Conservation (phyloP, 1,140 invertebrate genomes). For the Drosophila bocqueti region DNA sequence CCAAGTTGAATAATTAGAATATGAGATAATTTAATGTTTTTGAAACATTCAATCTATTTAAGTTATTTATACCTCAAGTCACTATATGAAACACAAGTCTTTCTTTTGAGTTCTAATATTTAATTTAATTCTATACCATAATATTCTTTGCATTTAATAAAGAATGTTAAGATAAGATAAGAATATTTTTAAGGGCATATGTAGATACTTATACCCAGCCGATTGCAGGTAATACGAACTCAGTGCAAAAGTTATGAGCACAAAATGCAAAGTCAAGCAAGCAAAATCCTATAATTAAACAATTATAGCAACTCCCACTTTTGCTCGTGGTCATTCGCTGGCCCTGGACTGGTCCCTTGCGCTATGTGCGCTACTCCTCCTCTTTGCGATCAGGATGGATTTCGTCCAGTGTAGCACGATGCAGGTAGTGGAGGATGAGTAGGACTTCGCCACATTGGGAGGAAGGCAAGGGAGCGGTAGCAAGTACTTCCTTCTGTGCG, state of each 20-base stretch:
- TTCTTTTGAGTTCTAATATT: neutral
- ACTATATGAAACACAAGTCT: no score
- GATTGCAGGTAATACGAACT: constrained; percentile 64
- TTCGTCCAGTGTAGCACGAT: constrained; percentile 51
- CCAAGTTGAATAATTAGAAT: no score
- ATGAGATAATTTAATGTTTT: neutral
- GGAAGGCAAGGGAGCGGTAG: constrained; percentile 43
- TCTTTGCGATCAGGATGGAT: constrained; percentile 78
- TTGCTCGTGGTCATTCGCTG: constrained; percentile 75
- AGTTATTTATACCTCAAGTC: neutral
- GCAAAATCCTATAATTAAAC: constrained; percentile 85
- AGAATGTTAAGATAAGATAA: no score
- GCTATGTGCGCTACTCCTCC: constrained; percentile 85
- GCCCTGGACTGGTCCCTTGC: constrained; percentile 69
- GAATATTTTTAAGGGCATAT: constrained; percentile 13
- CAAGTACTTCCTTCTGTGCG: constrained; percentile 67
- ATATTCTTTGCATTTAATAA: no score
- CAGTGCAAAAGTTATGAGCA: constrained; percentile 79
- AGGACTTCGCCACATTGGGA: neutral
- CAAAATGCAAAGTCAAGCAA: constrained; percentile 84
- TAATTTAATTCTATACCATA: neutral
- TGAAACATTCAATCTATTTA: neutral
- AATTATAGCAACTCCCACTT: constrained; percentile 85
- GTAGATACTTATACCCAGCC: constrained; percentile 18
- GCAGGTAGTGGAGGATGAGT: constrained; percentile 23